A percentile compares a stretch with the other conserved stretches of the same genome.
Conservation (phyloP, 1,140 invertebrate genomes). For the Procambarus clarkii region DNA sequence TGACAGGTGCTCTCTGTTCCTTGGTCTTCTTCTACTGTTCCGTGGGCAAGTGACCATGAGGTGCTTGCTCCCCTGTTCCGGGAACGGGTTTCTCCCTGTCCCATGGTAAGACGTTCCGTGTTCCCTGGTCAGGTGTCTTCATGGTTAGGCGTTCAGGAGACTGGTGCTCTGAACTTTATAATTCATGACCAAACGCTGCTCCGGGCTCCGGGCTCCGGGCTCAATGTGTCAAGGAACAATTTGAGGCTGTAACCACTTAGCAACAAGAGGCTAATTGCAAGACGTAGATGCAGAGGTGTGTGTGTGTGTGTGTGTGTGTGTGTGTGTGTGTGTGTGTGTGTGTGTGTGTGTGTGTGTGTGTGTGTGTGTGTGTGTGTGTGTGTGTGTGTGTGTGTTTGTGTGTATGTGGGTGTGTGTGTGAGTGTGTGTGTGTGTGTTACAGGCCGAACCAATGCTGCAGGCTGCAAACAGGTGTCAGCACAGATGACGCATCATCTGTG, state of each 20-base stretch:
- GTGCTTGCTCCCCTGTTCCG: too few species aligned
- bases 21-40: too few species aligned
- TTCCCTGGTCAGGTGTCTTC: not conserved
- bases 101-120: not conserved
- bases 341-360: too few species aligned
- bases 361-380: too few species aligned
- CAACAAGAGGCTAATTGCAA: not conserved
- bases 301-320: not conserved
- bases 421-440: too few species aligned
- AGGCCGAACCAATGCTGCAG: not conserved
- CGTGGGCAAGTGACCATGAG: too few species aligned
- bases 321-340: not conserved
- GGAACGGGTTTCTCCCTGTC: not conserved
- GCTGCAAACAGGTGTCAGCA: too few species aligned
- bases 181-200: not conserved
- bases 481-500: too few species aligned
- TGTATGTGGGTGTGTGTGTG: not conserved
- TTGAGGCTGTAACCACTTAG: not conserved
- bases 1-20: too few species aligned
- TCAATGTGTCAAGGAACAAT: not conserved
- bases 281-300: not conserved
- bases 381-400: not conserved
- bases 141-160: not conserved
- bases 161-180: not conserved
- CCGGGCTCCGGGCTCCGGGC: not conserved